Evolutionary conservation across 2,888 invertebrate genomes (phyloP).

Genomic region (Clistopyga incitator): DNA sequence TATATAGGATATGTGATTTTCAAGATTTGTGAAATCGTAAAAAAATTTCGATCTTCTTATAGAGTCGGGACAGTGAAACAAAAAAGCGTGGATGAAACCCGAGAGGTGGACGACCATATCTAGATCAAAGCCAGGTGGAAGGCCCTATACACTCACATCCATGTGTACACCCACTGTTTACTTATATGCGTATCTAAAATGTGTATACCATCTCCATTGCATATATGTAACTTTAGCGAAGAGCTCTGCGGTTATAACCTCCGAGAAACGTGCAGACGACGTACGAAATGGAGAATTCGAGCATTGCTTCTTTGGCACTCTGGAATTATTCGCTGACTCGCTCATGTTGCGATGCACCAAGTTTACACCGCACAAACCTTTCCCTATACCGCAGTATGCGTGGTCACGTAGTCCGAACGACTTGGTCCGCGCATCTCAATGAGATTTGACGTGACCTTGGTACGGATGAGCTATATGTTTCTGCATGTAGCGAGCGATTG

Average conservation of each 20-base stretch:
- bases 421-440: slow-evolving; percentile 56
- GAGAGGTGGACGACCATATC: too few relatives aligned
- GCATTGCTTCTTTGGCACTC: neutral
- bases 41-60: too few relatives aligned
- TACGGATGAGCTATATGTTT: neutral
- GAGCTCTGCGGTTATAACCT: neutral
- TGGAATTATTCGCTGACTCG: neutral
- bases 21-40: too few relatives aligned
- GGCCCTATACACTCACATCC: neutral
- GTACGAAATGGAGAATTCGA: neutral
- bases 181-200: slow-evolving; percentile 8
- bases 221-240: neutral
- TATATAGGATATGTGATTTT: too few relatives aligned
- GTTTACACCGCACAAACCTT: neutral
- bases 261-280: neutral
- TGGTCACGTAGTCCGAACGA: slow-evolving; percentile 54
- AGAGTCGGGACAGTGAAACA: too few relatives aligned
- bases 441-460: slow-evolving; percentile 63
- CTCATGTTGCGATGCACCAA: neutral
- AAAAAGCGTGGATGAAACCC: too few relatives aligned
- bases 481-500: neutral
- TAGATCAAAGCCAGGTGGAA: too few relatives aligned
- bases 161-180: neutral
- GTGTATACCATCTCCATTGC: neutral
- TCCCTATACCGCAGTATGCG: slow-evolving; percentile 41